These are phyloP conservation scores for Trilocha varians DNA, from an alignment of 2,888 invertebrate species.

Conservation along the genomic window DNA sequence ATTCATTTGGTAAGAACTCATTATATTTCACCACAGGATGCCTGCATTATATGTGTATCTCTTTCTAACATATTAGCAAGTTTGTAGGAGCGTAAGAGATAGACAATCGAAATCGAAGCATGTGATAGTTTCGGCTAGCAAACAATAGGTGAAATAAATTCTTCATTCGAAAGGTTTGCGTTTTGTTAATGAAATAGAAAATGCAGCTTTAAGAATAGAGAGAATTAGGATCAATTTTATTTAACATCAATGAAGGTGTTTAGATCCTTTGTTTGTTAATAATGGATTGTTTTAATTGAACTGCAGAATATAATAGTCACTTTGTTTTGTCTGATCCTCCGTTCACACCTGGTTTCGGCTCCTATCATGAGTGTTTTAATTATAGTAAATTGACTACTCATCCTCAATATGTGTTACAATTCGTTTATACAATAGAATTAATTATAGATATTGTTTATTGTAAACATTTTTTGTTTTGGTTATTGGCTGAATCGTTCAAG, in stretches of 20 bases:
- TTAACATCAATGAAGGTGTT: no score
- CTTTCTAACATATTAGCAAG: neutral
- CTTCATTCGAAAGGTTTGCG: no score
- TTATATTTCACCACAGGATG: constrained; percentile 63
- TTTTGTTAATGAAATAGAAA: no score
- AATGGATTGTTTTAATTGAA: constrained; percentile 72
- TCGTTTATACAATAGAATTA: neutral
- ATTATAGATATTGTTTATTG: neutral
- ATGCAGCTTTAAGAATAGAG: no score
- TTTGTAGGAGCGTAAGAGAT: neutral
- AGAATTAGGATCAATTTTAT: no score
- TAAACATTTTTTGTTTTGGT: neutral
- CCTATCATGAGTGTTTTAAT: constrained; percentile 57
- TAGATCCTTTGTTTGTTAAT: no score
- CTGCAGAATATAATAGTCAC: constrained; percentile 52
- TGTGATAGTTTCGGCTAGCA: neutral
- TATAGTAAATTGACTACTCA: constrained; percentile 19
- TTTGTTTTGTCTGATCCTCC: constrained; percentile 54
- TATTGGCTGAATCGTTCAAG: no score
- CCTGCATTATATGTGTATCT: constrained; percentile 13
- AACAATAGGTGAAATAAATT: neutral
- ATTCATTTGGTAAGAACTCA: constrained; percentile 52
- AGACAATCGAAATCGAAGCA: neutral
- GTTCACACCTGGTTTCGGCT: constrained; percentile 52
- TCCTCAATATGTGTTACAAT: neutral